These are phyloP conservation scores for Caracal caracal DNA, from an alignment of 2,113 vertebrate species.

Conservation along the genomic window DNA sequence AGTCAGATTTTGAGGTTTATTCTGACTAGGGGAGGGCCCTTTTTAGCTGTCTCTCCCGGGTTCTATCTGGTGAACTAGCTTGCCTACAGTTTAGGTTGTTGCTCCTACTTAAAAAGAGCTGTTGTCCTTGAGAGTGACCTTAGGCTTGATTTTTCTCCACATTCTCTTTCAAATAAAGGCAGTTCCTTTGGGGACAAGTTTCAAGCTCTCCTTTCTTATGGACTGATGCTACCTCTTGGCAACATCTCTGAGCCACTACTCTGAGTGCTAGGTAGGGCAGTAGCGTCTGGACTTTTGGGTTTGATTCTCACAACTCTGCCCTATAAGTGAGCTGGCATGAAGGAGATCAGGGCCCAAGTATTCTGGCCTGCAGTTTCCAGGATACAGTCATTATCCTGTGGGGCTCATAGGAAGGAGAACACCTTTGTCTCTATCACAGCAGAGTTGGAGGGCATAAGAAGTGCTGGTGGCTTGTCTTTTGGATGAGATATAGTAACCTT, in stretches of 20 bases:
- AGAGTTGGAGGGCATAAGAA: neutral
- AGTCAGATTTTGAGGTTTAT: neutral
- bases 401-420: neutral
- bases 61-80: neutral
- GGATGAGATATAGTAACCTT: neutral
- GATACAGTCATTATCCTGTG: neutral
- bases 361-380: neutral
- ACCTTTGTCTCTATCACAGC: neutral
- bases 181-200: neutral
- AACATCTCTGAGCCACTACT: neutral
- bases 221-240: neutral
- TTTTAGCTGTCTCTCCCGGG: neutral
- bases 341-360: neutral
- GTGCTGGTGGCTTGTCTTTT: neutral
- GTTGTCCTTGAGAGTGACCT: neutral
- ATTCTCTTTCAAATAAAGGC: slow-evolving; percentile 31
- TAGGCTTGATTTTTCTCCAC: neutral
- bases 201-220: neutral
- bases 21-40: neutral
- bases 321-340: neutral
- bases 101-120: neutral
- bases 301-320: neutral
- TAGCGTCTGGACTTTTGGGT: neutral
- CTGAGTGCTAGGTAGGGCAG: neutral
- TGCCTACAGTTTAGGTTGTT: neutral